Evolutionary conservation across 2,888 invertebrate genomes (phyloP).

Genomic region (Camptogramma bilineatum): DNA sequence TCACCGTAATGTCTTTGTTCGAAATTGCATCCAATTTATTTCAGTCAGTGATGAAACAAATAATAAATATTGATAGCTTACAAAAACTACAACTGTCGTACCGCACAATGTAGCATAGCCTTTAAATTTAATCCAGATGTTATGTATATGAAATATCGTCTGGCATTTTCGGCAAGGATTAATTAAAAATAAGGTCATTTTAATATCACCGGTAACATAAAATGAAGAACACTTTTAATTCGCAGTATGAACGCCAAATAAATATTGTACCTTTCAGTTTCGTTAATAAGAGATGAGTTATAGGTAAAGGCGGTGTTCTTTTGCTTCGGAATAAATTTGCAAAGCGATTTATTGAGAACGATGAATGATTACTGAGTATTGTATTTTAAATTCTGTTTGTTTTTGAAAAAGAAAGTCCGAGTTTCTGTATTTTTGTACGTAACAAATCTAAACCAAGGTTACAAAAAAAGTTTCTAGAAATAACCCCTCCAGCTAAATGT

Average conservation of each 20-base stretch:
- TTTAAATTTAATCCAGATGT: constrained; percentile 47
- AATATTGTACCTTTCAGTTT: constrained; percentile 34
- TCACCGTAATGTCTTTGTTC: too few relatives aligned
- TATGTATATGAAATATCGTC: constrained; percentile 51
- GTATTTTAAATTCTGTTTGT: neutral
- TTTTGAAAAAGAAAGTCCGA: neutral
- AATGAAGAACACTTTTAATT: constrained; percentile 38
- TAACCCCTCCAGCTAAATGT: too few relatives aligned
- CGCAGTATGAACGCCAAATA: constrained; percentile 39
- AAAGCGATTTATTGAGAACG: constrained; percentile 17
- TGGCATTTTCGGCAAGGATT: constrained; percentile 52
- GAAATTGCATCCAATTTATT: too few relatives aligned
- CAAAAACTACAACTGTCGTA: neutral
- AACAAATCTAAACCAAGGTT: too few relatives aligned
- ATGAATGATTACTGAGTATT: constrained; percentile 13
- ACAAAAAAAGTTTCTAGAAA: too few relatives aligned
- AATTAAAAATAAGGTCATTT: constrained; percentile 56
- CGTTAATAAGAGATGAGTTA: constrained; percentile 38
- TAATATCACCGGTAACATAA: constrained; percentile 34
- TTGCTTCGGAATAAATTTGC: constrained; percentile 24
- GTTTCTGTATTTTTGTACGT: too few relatives aligned
- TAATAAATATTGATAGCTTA: too few relatives aligned
- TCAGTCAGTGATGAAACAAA: too few relatives aligned
- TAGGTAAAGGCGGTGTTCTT: constrained; percentile 29
- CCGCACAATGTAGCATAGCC: constrained; percentile 23